Evolutionary conservation across 2,113 vertebrate genomes (phyloP), one percentile per base, ranked within the genome.

Genomic region (Solea solea): DNA sequence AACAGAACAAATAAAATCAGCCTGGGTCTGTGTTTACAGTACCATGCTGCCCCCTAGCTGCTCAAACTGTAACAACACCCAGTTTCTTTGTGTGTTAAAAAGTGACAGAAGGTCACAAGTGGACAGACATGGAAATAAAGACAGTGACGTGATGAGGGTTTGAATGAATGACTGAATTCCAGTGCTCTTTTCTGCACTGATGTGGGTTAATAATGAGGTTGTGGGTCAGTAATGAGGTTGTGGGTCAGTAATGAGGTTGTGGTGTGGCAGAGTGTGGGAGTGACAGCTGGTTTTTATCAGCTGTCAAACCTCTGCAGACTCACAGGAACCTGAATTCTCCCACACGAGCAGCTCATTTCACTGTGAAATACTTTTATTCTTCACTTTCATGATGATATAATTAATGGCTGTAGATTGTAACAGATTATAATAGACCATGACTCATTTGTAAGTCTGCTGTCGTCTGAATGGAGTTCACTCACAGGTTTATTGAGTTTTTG

Each of bases 11-110:
- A 55, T 15, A 40, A 21, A 48, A 44, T n/a, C 15, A 42, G 16
- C 25, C 28, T 12, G 45, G 9, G 16, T 34, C 3, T 0, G 1
- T 25, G 12, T 45, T 52, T 51, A 46, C 57, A 63, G 86, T 66
- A 64, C 70, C 60, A 52, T 90, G 76, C 86, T 88, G 89, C 89
- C 92, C 84, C 72, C 93, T 93, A 73, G 84, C 71, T 45, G 82
- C 15, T 16, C 4, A 1, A 9, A 15, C 3, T 41, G 7, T 7
- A 55, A 41, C 11, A 13, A 46, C 10, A 46, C 45, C 10, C 4
- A 4, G 45, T 13, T 45, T 45, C 8, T 45, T 45, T 46, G 7
- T 46, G 1, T 46, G 8, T 12, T 46, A 3, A 45, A 45, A 4
- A 13, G 45, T 10, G 8, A 10, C 10, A 46, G 45, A 10, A 10